Conservation (phyloP, 2,113 vertebrate genomes). For the Australoheros scitulus region DNA sequence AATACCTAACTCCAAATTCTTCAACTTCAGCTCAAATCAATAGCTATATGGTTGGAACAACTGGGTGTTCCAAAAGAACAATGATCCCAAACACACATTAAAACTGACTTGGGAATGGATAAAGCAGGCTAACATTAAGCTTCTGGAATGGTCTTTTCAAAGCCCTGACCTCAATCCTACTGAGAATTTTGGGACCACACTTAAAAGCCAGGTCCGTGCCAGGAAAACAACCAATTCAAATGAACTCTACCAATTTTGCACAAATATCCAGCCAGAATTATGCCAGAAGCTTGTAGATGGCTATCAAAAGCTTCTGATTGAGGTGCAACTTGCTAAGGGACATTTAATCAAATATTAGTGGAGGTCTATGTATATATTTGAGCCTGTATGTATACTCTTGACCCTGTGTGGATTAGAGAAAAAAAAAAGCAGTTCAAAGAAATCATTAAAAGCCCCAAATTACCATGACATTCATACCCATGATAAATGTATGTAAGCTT, state of each 20-base stretch:
- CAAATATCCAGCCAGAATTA: background rate
- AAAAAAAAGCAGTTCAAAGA: conserved; percentile 1
- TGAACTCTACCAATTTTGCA: background rate
- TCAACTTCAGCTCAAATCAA: background rate
- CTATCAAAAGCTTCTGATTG: background rate
- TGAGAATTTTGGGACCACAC: background rate
- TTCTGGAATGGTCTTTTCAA: background rate
- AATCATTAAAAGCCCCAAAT: background rate
- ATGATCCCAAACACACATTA: background rate
- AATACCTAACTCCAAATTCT: background rate
- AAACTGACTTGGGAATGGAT: background rate
- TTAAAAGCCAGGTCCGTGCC: background rate
- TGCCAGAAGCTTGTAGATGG: background rate
- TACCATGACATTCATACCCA: background rate
- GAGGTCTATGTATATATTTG: background rate
- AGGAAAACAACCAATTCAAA: background rate
- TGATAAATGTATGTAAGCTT: background rate
- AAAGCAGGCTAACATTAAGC: background rate
- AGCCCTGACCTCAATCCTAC: background rate
- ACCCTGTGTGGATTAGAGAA: background rate
- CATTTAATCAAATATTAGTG: background rate
- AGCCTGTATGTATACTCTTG: background rate
- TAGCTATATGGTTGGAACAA: background rate
- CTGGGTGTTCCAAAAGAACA: fast-evolving
- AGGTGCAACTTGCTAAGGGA: background rate